Base-by-base conservation (phyloP, 2,113 vertebrate genomes). In the Mesocricetus auratus region DNA sequence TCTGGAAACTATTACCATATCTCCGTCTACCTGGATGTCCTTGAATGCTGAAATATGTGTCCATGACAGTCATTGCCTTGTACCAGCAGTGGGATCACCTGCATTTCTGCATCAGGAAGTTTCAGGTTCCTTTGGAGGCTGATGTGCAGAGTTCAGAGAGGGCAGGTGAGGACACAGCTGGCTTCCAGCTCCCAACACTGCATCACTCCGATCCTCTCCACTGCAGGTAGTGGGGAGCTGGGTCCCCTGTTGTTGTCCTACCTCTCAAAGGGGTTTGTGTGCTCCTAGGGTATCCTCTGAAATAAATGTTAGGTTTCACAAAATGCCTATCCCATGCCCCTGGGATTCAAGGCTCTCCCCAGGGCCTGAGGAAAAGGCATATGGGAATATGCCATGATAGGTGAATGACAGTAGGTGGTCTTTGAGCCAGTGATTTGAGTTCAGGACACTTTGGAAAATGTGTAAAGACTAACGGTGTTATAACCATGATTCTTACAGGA, bases 1-100 rank as follows among this genome's bases (percentile, higher is more conserved):
- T 91, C 92, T 94, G 94, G 92, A 96, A 96, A 50, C 62, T 6
- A 94, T 96, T 96, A 96, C 36, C 39, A 0, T 81, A 68, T 74
- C 87, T 96, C 53, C 19, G 0, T 77, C 75, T 94, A 93, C 94
- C 92, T 96, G 85, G 86, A 85, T 68, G 36, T 86, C 60, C 86
- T 82, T 31, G 5, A 83, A 62, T 24, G 17, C 3, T 96, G 86
- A 95, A 94, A 92, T 73, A 36, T 2, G 1, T 29, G 11, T 47
- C 7, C 0, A 47, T 64, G 93, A 95, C 85, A 81, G 26, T 45
- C 19, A 19, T 71, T 39, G 90, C 73, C 78, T 64, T n/a, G 1
- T 17, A n/a, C 79, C 50, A n/a, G 15, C 66, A 13, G 58, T 9
- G 24, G 3, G 71, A 94, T 86, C 90, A 97, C 85, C 96, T 64